Evolutionary conservation across 2,888 invertebrate species (phyloP).

Genomic region (Rapana venosa): DNA sequence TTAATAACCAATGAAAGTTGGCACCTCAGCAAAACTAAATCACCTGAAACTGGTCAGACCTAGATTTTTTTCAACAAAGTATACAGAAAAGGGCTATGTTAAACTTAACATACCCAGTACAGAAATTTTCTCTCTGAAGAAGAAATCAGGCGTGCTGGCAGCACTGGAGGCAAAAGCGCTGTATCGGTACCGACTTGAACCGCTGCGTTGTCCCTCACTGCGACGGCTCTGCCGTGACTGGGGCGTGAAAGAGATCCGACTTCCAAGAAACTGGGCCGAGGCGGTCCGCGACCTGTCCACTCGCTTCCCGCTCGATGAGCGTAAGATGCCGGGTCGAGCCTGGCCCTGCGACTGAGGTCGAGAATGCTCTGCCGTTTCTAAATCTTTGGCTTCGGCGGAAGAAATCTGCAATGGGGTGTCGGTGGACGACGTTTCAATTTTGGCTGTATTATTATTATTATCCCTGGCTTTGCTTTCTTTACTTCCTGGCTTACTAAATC

Average conservation of each 20-base stretch:
- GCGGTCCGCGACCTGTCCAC: slow-evolving; percentile 18
- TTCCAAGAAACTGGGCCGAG: slow-evolving; percentile 47
- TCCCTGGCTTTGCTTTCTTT: not conserved
- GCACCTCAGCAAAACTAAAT: too few relatives aligned
- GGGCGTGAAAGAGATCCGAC: slow-evolving; percentile 42
- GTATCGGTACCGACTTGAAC: slow-evolving; percentile 59
- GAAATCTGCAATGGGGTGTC: not conserved
- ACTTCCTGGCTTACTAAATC: not conserved
- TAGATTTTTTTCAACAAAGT: too few relatives aligned
- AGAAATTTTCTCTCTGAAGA: slow-evolving; percentile 53
- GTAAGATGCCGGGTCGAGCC: not conserved
- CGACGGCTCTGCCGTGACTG: not conserved
- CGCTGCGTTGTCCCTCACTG: slow-evolving; percentile 47
- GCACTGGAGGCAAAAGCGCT: slow-evolving; percentile 61
- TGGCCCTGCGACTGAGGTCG: not conserved
- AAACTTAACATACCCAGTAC: slow-evolving; percentile 52
- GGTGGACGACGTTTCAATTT: not conserved
- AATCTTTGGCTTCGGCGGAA: not conserved
- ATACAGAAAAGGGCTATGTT: too few relatives aligned
- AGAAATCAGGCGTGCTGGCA: slow-evolving; percentile 67
- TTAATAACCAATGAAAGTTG: too few relatives aligned
- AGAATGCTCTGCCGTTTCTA: not conserved
- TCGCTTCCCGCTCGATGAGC: slow-evolving; percentile 23
- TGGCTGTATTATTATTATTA: not conserved
- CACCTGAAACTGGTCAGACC: too few relatives aligned